Evolutionary conservation across 2,113 vertebrate species (phyloP).

Genomic region (Podilymbus podiceps): DNA sequence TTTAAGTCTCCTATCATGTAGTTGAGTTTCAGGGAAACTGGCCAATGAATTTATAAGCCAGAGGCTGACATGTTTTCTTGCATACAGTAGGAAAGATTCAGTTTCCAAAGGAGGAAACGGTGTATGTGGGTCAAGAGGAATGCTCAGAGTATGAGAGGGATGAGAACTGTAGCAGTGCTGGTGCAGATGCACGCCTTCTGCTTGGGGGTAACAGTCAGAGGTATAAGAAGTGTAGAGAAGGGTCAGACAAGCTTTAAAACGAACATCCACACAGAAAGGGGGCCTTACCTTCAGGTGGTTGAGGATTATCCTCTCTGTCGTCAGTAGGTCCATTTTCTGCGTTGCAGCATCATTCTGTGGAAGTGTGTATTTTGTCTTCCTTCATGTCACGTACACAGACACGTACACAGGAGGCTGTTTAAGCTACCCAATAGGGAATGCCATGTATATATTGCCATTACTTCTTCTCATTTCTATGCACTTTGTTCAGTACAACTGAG

Average conservation of each 20-base stretch:
- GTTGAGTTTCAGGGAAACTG: background rate
- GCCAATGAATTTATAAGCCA: background rate
- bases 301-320: background rate
- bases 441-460: background rate
- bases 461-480: background rate
- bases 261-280: background rate
- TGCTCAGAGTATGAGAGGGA: background rate
- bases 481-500: background rate
- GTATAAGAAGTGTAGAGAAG: background rate
- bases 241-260: background rate
- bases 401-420: background rate
- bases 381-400: background rate
- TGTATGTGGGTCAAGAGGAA: background rate
- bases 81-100: background rate
- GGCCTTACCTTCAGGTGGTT: background rate
- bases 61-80: background rate
- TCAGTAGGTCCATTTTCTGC: background rate
- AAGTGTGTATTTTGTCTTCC: background rate
- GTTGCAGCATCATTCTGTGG: background rate
- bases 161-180: background rate
- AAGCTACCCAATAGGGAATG: background rate
- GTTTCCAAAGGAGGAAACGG: background rate
- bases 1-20: background rate
- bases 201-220: background rate
- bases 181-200: background rate